Evolutionary conservation across 2,797 vertebrate genomes (phyloP).

Genomic region (Anguilla pacifica): DNA sequence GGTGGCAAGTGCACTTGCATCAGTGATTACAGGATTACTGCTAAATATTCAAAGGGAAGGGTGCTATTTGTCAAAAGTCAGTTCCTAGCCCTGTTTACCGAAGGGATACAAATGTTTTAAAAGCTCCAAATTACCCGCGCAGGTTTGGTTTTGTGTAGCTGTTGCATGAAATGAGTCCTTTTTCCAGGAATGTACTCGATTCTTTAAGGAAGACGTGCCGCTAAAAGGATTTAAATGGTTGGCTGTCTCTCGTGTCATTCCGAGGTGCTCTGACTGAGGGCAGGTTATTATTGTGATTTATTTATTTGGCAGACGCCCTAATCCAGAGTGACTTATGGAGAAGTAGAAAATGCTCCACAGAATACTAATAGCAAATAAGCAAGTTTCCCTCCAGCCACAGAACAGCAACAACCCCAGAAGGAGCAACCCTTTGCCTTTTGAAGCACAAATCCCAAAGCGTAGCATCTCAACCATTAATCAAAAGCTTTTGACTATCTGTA

Average conservation of each 20-base stretch:
- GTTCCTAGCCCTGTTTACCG: background rate
- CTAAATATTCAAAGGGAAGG: slow-evolving; percentile 1
- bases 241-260: background rate
- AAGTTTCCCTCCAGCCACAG: background rate
- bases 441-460: background rate
- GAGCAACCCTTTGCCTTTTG: background rate
- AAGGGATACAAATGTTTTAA: slow-evolving; percentile 28
- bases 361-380: slow-evolving; percentile 9
- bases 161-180: slow-evolving; percentile 28
- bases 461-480: background rate
- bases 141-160: slow-evolving; percentile 30
- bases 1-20: background rate
- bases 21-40: background rate
- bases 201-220: background rate
- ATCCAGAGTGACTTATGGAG: slow-evolving; percentile 16
- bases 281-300: slow-evolving; percentile 14
- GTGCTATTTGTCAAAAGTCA: background rate
- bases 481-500: background rate
- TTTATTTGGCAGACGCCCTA: slow-evolving; percentile 2
- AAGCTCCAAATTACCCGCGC: slow-evolving; percentile 21
- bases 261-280: slow-evolving; percentile 15
- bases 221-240: slow-evolving; percentile 7
- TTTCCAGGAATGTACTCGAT: slow-evolving; percentile 13
- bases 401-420: background rate
- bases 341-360: background rate